Percentiles rank a stretch among this genome's conserved stretches.
Conservation (phyloP, 2,113 vertebrate species). For the Laticauda colubrina region DNA sequence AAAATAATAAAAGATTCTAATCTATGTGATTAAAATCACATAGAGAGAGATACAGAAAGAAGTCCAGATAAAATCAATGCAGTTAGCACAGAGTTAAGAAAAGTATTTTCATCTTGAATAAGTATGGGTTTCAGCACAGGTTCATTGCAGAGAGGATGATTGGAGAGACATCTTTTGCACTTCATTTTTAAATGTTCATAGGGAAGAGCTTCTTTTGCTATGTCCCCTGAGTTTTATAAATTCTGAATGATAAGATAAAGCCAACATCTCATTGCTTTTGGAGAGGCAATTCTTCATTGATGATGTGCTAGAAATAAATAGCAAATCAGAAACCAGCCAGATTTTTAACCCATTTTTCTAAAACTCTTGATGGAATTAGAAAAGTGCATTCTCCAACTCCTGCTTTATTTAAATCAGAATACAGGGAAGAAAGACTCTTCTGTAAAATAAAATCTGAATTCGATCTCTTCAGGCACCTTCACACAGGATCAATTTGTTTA, state of each 20-base stretch:
- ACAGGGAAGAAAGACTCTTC: neutral
- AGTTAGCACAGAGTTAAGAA: neutral
- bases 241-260: neutral
- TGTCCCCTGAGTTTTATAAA: neutral
- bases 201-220: neutral
- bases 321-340: neutral
- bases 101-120: neutral
- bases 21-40: neutral
- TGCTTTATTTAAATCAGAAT: neutral
- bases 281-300: neutral
- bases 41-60: neutral
- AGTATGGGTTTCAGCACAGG: neutral
- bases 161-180: neutral
- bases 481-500: neutral
- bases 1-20: too few species aligned
- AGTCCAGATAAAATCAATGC: neutral
- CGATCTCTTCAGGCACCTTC: neutral
- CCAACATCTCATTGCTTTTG: neutral
- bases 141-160: neutral
- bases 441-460: neutral
- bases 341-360: neutral
- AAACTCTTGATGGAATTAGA: neutral
- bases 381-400: neutral
- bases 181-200: neutral
- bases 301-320: neutral